Conservation (phyloP, 2,888 invertebrate species). For the Noctuana brunneofusca region DNA sequence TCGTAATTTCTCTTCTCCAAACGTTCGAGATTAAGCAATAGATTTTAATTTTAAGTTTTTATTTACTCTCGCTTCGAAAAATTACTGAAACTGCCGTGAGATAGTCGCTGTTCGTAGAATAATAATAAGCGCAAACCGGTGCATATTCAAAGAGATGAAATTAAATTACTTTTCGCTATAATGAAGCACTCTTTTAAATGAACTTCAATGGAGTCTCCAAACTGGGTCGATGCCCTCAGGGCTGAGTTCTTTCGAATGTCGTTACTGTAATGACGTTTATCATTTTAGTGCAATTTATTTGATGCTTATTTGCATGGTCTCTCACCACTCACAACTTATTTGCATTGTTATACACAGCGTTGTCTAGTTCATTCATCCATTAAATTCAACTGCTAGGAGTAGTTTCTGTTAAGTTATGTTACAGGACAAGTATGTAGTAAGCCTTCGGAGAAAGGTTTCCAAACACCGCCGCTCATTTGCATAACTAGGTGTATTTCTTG, state of each 20-base stretch:
- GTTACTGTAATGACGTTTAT: slow-evolving; percentile 15
- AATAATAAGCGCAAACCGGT: slow-evolving; percentile 28
- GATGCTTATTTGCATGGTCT: not conserved
- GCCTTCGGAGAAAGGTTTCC: slow-evolving; percentile 26
- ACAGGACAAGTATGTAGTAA: not conserved
- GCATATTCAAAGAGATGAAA: slow-evolving; percentile 31
- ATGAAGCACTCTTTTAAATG: slow-evolving; percentile 34
- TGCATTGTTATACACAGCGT: too few relatives aligned
- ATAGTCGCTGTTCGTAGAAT: slow-evolving; percentile 9
- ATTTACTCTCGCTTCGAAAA: slow-evolving; percentile 21
- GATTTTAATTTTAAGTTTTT: slow-evolving; percentile 16
- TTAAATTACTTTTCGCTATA: slow-evolving; percentile 33
- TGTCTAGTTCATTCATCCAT: too few relatives aligned
- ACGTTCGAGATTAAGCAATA: slow-evolving; percentile 6
- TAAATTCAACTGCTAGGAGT: too few relatives aligned
- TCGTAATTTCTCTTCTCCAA: slow-evolving; percentile 7
- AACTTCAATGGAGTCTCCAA: slow-evolving; percentile 22
- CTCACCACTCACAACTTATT: too few relatives aligned
- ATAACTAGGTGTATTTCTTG: slow-evolving; percentile 23
- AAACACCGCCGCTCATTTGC: slow-evolving; percentile 15
- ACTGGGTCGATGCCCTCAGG: slow-evolving; percentile 29
- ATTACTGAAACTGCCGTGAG: not conserved
- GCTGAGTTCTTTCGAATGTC: slow-evolving; percentile 18
- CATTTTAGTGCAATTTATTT: not conserved
- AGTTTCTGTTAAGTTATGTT: too few relatives aligned